Conservation (phyloP, 1,140 invertebrate species). For the Drosophila takahashii region DNA sequence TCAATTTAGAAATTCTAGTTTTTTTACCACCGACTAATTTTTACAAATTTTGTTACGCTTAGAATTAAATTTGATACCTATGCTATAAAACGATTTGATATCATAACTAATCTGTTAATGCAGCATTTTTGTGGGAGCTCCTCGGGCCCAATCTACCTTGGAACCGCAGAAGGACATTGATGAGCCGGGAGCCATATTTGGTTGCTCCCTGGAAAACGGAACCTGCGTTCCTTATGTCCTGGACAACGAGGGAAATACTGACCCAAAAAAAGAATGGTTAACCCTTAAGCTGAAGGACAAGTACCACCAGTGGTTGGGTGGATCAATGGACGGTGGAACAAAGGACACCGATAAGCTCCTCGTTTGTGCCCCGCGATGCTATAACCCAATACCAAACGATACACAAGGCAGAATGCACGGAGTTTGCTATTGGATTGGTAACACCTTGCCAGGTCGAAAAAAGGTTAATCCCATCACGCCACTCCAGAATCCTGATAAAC, state of each 20-base stretch:
- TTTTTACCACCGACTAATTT: too few species aligned
- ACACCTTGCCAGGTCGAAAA: conserved; percentile 55
- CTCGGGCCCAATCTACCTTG: conserved; percentile 75
- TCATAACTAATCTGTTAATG: neutral
- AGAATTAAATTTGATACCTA: neutral
- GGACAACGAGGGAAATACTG: conserved; percentile 53
- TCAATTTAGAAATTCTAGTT: too few species aligned
- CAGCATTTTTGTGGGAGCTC: conserved; percentile 79
- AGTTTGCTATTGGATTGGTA: conserved; percentile 82
- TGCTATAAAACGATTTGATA: neutral
- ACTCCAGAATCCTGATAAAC: conserved; percentile 10
- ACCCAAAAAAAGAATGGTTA: conserved; percentile 31
- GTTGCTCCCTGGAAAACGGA: conserved; percentile 53
- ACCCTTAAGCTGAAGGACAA: conserved; percentile 55
- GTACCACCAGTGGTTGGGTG: conserved; percentile 78
- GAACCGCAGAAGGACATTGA: conserved; percentile 65
- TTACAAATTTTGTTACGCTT: too few species aligned
- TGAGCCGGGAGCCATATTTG: conserved; percentile 78
- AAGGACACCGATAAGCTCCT: conserved; percentile 69
- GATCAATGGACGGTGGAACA: conserved; percentile 75
- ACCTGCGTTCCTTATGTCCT: conserved; percentile 69
- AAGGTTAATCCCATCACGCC: conserved; percentile 55
- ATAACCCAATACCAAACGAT: conserved; percentile 28
- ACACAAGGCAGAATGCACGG: conserved; percentile 83
- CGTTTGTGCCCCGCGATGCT: conserved; percentile 74